Conservation (phyloP, 2,797 vertebrate genomes). For the Leuciscus waleckii region DNA sequence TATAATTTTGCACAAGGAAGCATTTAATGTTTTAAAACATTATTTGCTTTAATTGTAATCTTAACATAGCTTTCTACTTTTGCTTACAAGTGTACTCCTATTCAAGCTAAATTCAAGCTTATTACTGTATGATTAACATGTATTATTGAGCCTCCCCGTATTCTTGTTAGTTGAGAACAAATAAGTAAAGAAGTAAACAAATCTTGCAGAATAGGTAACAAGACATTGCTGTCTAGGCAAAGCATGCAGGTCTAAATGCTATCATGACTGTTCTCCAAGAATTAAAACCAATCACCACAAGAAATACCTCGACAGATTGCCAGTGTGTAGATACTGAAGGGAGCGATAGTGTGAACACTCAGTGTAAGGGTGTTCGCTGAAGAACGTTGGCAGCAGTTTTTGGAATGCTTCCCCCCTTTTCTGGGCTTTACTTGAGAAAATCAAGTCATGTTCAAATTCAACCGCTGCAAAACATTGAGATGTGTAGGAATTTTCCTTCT, state of each 20-base stretch:
- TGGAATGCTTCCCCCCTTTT: slow-evolving; percentile 90
- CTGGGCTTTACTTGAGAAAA: slow-evolving; percentile 96
- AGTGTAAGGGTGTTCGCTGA: slow-evolving; percentile 93
- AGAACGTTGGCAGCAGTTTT: slow-evolving; percentile 94
- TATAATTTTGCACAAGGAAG: slow-evolving; percentile 56
- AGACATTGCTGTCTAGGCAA: slow-evolving; percentile 85
- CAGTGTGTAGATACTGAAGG: slow-evolving; percentile 91
- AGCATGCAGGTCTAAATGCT: slow-evolving; percentile 91
- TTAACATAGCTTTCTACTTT: slow-evolving; percentile 20
- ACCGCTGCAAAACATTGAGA: slow-evolving; percentile 97
- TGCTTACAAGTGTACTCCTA: neutral
- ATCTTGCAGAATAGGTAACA: slow-evolving; percentile 56
- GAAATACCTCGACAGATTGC: slow-evolving; percentile 97
- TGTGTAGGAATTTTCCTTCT: slow-evolving; percentile 83
- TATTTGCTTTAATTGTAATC: slow-evolving; percentile 56
- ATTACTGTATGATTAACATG: slow-evolving; percentile 26
- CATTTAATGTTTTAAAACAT: slow-evolving; percentile 67
- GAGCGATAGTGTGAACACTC: slow-evolving; percentile 93
- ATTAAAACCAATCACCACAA: slow-evolving; percentile 96
- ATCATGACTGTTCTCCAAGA: slow-evolving; percentile 88
- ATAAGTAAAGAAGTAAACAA: slow-evolving; percentile 28
- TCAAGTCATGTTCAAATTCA: slow-evolving; percentile 95
- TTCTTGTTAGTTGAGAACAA: slow-evolving; percentile 29
- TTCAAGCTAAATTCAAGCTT: slow-evolving; percentile 56
- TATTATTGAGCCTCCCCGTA: slow-evolving; percentile 30